Conservation (phyloP, 2,113 vertebrate species). For the Microtus pennsylvanicus region DNA sequence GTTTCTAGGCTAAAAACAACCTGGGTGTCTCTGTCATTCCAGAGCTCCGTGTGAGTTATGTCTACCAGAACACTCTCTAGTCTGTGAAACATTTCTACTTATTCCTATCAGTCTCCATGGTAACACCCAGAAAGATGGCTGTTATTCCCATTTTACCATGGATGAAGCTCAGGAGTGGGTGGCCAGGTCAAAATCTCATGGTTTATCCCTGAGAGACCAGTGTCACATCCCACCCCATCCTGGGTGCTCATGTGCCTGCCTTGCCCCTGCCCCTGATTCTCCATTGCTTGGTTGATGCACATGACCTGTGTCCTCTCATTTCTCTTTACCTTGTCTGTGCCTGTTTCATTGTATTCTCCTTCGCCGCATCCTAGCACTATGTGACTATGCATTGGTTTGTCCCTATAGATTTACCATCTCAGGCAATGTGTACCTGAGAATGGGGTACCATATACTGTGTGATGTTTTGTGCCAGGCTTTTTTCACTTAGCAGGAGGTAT, state of each 20-base stretch:
- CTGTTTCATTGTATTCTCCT: not conserved
- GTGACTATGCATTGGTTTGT: not conserved
- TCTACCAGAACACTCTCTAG: not conserved
- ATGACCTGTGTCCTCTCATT: too few species aligned
- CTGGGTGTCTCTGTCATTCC: not conserved
- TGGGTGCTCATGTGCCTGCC: not conserved
- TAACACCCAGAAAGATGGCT: not conserved
- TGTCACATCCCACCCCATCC: accelerated
- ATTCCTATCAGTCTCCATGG: accelerated
- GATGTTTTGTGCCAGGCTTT: not conserved
- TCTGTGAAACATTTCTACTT: not conserved
- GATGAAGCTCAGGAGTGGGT: not conserved
- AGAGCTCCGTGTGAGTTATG: not conserved
- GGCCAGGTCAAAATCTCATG: accelerated
- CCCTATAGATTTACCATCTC: not conserved
- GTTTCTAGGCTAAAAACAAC: not conserved
- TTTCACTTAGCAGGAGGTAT: not conserved
- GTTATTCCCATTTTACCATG: not conserved
- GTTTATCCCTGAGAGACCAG: too few species aligned
- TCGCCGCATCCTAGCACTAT: not conserved
- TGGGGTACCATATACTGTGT: accelerated
- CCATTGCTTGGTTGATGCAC: accelerated
- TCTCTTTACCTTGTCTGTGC: too few species aligned
- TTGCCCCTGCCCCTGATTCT: accelerated
- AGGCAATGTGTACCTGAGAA: too few species aligned